Conservation (phyloP, 2,113 vertebrate species). For the Pimephales promelas region DNA sequence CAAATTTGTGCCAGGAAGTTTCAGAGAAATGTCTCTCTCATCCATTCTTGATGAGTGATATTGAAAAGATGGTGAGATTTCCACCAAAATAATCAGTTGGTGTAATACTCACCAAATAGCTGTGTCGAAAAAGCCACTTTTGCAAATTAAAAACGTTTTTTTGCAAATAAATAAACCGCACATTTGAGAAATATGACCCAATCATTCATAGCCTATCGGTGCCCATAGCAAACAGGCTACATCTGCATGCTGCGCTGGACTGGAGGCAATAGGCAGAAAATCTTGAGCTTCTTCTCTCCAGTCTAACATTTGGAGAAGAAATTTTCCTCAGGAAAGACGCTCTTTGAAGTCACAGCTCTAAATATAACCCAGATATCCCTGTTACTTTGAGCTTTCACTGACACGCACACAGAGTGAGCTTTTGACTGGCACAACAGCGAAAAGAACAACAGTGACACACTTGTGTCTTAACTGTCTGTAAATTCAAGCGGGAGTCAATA, state of each 20-base stretch:
- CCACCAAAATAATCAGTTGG: not conserved
- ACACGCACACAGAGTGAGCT: not conserved
- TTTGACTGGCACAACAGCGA: not conserved
- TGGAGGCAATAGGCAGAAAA: conserved; percentile 65
- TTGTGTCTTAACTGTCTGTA: not conserved
- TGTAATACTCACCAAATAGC: not conserved
- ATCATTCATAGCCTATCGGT: conserved; percentile 19
- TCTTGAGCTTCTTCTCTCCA: conserved; percentile 34
- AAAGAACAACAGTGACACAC: conserved; percentile 7
- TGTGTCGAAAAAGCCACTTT: not conserved
- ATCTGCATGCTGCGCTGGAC: conserved; percentile 50
- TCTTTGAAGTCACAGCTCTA: conserved; percentile 47
- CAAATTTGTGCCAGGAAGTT: not conserved
- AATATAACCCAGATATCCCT: conserved; percentile 27
- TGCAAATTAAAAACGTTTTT: not conserved
- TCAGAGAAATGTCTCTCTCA: not conserved
- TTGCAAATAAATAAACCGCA: not conserved
- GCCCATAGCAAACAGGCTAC: conserved; percentile 46
- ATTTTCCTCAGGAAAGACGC: conserved; percentile 22
- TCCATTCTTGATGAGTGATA: too few relatives aligned
- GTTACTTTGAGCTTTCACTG: not conserved
- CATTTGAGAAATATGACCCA: conserved; percentile 4
- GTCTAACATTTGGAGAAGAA: conserved; percentile 40
- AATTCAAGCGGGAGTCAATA: not conserved
- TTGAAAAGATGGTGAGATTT: not conserved